These are phyloP conservation scores for Noctua janthina DNA, from an alignment of 2,888 invertebrate genomes.

Conservation along the genomic window DNA sequence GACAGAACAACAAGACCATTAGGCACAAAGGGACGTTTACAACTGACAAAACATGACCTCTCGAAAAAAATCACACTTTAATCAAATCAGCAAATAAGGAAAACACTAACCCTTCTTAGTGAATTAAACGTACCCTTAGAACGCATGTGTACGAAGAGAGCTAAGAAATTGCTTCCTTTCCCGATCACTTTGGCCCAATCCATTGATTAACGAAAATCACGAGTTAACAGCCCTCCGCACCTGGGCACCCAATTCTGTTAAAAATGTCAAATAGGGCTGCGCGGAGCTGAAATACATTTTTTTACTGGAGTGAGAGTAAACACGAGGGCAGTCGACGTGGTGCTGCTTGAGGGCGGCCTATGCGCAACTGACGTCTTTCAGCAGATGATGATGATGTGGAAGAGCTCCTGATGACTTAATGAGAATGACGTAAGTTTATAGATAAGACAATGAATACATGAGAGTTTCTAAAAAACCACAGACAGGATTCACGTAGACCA, in stretches of 20 bases:
- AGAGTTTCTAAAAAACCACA: neutral
- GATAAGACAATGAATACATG: neutral
- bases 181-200: conserved; percentile 74
- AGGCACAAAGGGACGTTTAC: too few relatives aligned
- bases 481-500: too few relatives aligned
- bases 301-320: neutral
- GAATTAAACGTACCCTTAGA: conserved; percentile 62
- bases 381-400: neutral
- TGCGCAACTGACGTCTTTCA: neutral
- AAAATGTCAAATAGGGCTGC: conserved; percentile 70
- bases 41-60: neutral
- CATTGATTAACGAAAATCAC: conserved; percentile 88
- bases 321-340: neutral
- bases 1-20: too few relatives aligned
- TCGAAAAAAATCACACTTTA: conserved; percentile 62
- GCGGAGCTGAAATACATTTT: neutral
- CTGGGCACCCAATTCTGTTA: conserved; percentile 79
- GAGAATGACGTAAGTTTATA: neutral
- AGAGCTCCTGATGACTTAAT: neutral
- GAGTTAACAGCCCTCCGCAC: conserved; percentile 75
- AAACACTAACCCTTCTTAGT: conserved; percentile 60
- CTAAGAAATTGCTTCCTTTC: conserved; percentile 86
- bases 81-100: conserved; percentile 62
- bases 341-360: neutral
- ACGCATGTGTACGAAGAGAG: conserved; percentile 63